Evolutionary conservation across 2,888 invertebrate species (phyloP).

Genomic region (Tipula confusa): DNA sequence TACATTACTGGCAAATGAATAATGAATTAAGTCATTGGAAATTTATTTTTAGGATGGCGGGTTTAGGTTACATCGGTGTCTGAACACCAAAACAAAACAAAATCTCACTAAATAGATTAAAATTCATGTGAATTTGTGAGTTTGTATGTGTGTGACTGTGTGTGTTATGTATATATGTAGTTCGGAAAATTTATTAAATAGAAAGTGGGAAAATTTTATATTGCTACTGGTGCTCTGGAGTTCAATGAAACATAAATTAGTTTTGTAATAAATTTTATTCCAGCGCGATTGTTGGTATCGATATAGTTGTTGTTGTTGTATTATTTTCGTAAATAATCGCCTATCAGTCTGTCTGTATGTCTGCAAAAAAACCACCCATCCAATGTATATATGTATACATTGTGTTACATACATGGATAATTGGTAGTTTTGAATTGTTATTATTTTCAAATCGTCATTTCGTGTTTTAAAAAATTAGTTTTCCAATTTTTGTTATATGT

Average conservation of each 20-base stretch:
- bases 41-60: background rate
- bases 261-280: background rate
- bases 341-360: background rate
- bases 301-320: too few species aligned
- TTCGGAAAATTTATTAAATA: background rate
- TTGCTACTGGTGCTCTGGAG: background rate
- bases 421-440: background rate
- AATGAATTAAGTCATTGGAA: background rate
- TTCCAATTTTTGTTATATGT: background rate
- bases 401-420: background rate
- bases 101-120: background rate
- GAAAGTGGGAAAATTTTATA: background rate
- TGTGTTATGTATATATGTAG: too few species aligned
- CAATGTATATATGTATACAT: background rate
- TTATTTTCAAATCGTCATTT: conserved; percentile 14
- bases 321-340: conserved; percentile 12
- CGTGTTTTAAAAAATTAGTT: background rate
- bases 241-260: background rate
- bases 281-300: background rate
- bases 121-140: background rate
- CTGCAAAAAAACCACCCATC: background rate
- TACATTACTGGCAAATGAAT: background rate
- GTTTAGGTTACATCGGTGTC: background rate
- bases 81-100: background rate
- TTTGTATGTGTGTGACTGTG: background rate